Base-by-base conservation (phyloP, 2,888 invertebrate species). In the Melikaiella ostensackeni region DNA sequence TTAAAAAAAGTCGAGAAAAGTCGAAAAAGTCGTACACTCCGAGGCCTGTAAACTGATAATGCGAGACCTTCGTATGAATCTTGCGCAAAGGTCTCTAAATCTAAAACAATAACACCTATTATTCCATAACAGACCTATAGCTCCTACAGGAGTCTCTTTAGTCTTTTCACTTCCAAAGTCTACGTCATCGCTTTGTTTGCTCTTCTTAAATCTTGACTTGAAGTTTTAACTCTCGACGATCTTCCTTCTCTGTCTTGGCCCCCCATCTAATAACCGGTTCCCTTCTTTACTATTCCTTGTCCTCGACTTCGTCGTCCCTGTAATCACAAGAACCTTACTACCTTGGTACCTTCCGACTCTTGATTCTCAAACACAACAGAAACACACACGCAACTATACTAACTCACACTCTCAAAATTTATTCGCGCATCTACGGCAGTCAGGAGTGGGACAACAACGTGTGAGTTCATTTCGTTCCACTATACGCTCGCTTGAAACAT, bases 161-260 rank as follows among this genome's bases (percentile, higher is more conserved):
- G 13, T 21, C 24, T 27, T 66, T 46, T 27, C 30, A 70, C 8
- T 80, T 76, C 74, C 75, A 55, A 79, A 82, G 77, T 38, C 84
- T 83, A 85, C 88, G 89, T 89, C 89, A 89, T 87, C 89, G 86
- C 87, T 83, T 81, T 83, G 84, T 88, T 87, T 88, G 85, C 84
- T 82, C 79, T 57, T 57, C 24, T 50, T n/a, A 50, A 50, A 50
- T 50, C 50, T 50, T n/a, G 19, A 50, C 50, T n/a, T 50, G n/a
- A 81, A 27, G 16, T 42, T 42, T 16, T 4, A 16, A 42, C 75
- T 55, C 33, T 30, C 66, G 57, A 30, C 62, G 55, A 78, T 30
- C 46, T 46, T 64, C n/a, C 9, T 19, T 63, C 50, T 38, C 50
- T 38, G 50, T 50, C 19, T 62, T 33, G 46, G 24, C 38, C 73